Base-by-base conservation (phyloP, 2,888 invertebrate species). In the Tetramorium bicarinatum region DNA sequence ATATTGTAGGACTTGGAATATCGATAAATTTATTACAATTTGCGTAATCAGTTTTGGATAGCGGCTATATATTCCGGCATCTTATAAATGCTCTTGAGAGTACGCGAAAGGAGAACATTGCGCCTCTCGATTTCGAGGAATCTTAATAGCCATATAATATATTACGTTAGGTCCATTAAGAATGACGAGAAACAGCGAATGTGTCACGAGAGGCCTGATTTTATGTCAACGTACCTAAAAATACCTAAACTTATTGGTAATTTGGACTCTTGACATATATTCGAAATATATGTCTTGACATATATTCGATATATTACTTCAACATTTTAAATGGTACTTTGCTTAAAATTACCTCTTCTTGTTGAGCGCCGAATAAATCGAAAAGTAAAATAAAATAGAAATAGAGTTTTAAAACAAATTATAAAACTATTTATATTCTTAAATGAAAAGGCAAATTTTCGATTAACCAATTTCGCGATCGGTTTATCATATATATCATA, bases 141-240 rank as follows among this genome's bases (percentile, higher is more conserved):
- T 59, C 25, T 59, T 74, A 47, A 41, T 41, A 34, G 11, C 3
- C 6, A 21, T 18, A 9, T 41, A 38, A 7, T 29, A 34, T 15
- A 71, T 54, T 25, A 38, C 15, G 1, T 47, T 61, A 34, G 15
- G 62, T 75, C 9, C 54, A 71, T 77, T 56, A 49, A 34, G 25
- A 66, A 59, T 71, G 41, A 80, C 41, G 44, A 41, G 38, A 72
- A 83, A 61, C 41, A 67, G 21, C 62, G 8, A 56, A 54, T 15
- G 34, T 77, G 21, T 62, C n/a, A 71, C 25, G 15, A 54, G 64
- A 34, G 62, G 54, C 59, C 3, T 41, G 9, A 41, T 69, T 85
- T 62, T 44, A 44, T 44, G 69, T 69, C 52, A n/a, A 25, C 52
- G 41, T 47, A 44, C 21, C 83, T 84, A 76, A 85, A 84, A 85